Evolutionary conservation across 2,797 vertebrate genomes (phyloP).

Genomic region (Oceanodroma leucorhoa): DNA sequence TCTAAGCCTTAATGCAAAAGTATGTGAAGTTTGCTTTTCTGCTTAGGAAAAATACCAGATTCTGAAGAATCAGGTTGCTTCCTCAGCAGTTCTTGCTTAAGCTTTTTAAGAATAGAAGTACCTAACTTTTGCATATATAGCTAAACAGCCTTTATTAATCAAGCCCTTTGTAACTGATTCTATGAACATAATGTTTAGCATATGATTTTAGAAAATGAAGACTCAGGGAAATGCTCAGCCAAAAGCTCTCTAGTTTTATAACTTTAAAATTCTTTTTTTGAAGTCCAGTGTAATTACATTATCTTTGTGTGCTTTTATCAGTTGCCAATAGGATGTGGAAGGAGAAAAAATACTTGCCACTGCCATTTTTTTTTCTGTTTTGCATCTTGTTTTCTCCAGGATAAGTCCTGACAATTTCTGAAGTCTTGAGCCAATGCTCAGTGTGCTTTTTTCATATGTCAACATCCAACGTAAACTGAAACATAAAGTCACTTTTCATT

Average conservation of each 20-base stretch:
- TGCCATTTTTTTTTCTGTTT: neutral
- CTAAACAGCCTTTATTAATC: neutral
- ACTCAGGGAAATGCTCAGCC: constrained; percentile 75
- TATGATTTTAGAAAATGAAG: constrained; percentile 39
- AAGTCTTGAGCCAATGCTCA: neutral
- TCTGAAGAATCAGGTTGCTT: neutral
- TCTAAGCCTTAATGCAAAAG: neutral
- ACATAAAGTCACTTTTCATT: neutral
- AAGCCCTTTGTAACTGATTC: neutral
- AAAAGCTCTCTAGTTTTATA: constrained; percentile 58
- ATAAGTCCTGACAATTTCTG: constrained; percentile 17
- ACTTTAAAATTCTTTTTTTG: constrained; percentile 19
- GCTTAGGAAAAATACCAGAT: neutral
- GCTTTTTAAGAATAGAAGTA: neutral
- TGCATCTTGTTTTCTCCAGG: neutral
- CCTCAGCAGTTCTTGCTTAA: constrained; percentile 3
- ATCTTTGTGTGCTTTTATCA: neutral
- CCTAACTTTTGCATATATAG: neutral
- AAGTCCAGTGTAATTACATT: neutral
- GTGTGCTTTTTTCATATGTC: constrained; percentile 29
- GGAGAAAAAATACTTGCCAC: neutral
- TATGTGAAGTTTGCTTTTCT: neutral
- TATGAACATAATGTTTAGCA: neutral
- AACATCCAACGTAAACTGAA: neutral
- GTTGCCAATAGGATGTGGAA: neutral